These are phyloP conservation scores for Microcebus ravelobensis DNA, from an alignment of 2,113 vertebrate genomes.

Conservation along the genomic window DNA sequence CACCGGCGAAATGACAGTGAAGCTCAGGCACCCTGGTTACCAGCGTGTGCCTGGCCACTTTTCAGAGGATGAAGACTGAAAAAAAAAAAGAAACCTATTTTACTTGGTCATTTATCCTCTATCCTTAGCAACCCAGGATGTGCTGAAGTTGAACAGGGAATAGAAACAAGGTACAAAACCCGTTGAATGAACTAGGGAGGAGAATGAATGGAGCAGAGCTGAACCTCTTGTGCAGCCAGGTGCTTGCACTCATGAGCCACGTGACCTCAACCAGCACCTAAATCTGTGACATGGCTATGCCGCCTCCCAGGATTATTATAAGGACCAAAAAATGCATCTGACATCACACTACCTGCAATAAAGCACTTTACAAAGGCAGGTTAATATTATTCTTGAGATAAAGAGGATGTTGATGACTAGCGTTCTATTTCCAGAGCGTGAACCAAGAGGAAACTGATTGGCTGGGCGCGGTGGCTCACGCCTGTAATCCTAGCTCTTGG, in stretches of 20 bases:
- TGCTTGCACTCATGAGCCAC: background rate
- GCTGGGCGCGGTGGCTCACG: no score
- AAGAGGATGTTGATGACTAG: background rate
- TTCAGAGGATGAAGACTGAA: background rate
- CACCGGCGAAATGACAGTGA: background rate
- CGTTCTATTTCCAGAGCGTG: conserved; percentile 12
- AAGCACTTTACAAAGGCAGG: background rate
- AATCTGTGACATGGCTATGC: background rate
- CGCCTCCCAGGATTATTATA: background rate
- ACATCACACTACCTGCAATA: background rate
- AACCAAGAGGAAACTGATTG: background rate
- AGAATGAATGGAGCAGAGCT: background rate
- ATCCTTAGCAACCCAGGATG: background rate
- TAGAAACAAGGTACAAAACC: background rate
- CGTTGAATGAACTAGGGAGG: background rate
- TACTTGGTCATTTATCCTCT: background rate
- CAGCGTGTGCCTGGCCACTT: background rate
- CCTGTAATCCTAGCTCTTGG: no score
- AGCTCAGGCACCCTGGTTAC: background rate
- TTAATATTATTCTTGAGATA: background rate
- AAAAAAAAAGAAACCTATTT: background rate
- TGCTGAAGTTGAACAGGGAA: background rate
- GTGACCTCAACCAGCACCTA: background rate
- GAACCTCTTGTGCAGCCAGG: background rate
- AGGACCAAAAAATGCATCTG: background rate